A percentile compares a stretch with the other conserved stretches of the same genome.
Evolutionary conservation across 2,888 invertebrate genomes (phyloP).

Genomic region (Miltochrista miniata): DNA sequence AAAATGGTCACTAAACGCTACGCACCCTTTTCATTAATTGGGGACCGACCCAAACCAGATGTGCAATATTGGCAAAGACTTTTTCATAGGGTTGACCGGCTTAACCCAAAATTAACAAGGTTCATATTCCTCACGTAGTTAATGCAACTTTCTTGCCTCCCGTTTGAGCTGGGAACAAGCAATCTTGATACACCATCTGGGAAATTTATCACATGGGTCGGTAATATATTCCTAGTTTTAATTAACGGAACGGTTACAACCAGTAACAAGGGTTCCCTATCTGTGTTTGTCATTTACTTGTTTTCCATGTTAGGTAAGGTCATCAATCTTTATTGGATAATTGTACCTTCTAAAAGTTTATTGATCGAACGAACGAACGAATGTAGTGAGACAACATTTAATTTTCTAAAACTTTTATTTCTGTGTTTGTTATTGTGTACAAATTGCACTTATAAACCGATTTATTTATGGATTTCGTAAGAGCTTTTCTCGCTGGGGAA

Average conservation of each 20-base stretch:
- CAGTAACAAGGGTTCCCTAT: background rate
- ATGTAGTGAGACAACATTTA: too few species aligned
- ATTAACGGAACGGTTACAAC: constrained; percentile 3
- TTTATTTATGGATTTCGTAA: too few species aligned
- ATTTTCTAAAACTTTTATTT: too few species aligned
- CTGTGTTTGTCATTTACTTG: too few species aligned
- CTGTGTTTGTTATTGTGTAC: too few species aligned
- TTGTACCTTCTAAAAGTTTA: too few species aligned
- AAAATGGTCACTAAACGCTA: constrained; percentile 29
- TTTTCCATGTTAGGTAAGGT: too few species aligned
- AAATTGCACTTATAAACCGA: too few species aligned
- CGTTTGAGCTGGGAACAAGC: constrained; percentile 19
- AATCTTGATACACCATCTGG: constrained; percentile 14
- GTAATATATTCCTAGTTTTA: constrained; percentile 5
- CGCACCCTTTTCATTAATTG: constrained; percentile 49
- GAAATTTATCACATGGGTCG: constrained; percentile 13
- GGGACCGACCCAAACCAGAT: constrained; percentile 43
- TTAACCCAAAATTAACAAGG: constrained; percentile 28
- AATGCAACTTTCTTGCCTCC: constrained; percentile 22
- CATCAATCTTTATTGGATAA: too few species aligned
- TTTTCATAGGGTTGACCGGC: constrained; percentile 41
- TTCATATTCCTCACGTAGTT: constrained; percentile 21
- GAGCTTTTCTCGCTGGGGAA: too few species aligned
- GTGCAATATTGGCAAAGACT: constrained; percentile 47
- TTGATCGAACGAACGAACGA: too few species aligned